Percentiles rank a stretch among this genome's conserved stretches.
Evolutionary conservation across 35 echinoderm and acorn worm genomes (phyloP).

Genomic region (Apostichopus californicus): DNA sequence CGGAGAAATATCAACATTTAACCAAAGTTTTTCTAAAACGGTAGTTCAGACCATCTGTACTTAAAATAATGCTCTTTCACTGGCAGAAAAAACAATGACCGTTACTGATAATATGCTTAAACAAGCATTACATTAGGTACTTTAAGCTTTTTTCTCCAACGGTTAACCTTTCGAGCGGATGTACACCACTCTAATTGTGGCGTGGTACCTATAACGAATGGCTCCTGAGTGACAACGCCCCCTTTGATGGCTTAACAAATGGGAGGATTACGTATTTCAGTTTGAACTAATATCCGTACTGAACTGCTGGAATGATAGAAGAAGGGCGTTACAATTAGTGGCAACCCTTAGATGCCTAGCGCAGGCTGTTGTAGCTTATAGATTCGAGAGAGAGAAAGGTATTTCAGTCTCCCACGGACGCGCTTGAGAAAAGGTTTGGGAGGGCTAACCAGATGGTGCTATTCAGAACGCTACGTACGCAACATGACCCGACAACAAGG

Average conservation of each 20-base stretch:
- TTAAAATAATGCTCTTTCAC: too few species aligned
- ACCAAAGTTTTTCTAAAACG: too few species aligned
- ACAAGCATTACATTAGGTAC: too few species aligned
- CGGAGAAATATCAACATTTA: too few species aligned
- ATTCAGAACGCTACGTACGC: slow-evolving; percentile 4
- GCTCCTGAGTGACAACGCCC: too few species aligned
- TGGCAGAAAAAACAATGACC: too few species aligned
- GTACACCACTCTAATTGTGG: too few species aligned
- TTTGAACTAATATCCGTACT: slow-evolving; percentile 51
- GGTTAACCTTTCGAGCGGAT: too few species aligned
- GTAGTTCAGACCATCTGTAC: too few species aligned
- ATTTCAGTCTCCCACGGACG: neutral
- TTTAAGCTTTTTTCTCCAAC: too few species aligned
- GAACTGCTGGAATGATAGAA: slow-evolving; percentile 55
- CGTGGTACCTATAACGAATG: too few species aligned
- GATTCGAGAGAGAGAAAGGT: neutral
- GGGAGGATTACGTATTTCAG: slow-evolving; percentile 50
- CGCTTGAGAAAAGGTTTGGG: slow-evolving; percentile 13
- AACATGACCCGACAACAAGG: neutral
- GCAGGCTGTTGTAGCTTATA: slow-evolving; percentile 37
- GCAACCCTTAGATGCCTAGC: slow-evolving; percentile 19
- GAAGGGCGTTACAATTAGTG: neutral
- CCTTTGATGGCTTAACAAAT: neutral
- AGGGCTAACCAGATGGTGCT: slow-evolving; percentile 26
- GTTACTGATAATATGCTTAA: too few species aligned